Base-by-base conservation (phyloP, 2,888 invertebrate species). In the Eilema griseolum region DNA sequence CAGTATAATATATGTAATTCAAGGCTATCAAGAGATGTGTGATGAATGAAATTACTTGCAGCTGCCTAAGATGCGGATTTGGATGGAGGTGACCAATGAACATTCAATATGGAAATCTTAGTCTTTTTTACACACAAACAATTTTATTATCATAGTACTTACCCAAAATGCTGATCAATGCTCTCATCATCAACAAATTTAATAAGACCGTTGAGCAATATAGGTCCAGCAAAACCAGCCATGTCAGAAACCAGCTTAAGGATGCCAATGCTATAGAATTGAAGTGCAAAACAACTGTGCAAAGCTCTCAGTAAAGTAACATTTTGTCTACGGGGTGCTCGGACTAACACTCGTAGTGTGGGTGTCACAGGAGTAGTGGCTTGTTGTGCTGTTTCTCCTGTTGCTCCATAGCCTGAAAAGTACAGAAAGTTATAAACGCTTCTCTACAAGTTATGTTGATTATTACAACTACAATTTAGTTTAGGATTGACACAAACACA, bases 191-290 rank as follows among this genome's bases (percentile, higher is more conserved):
- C 97, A 73, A 98, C 97, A 87, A 97, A 98, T 31, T 95, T 94
- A 2, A 99, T 97, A 37, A 99, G 94, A 85, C 96, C 96, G 86
- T 98, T 98, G 1, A 99, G 95, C 46, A 99, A 93, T 72, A 99
- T 91, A 0, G 99, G 99, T 0, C 98, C 98, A 26, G 97, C 97
- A 93, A 99, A 99, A 1, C 97, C 97, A 3, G 97, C 95, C 84
- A 96, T 96, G 88, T 99, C 99, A 0, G 98, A 97, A 8, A 97
- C 87, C 61, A 99, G 96, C 90, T 98, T 98, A 16, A 99, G 90
- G 70, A 98, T 86, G 46, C 98, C 99, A 83, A 99, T 96, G 60
- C 97, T 96, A 87, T 98, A 98, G 93, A 98, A 99, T 86, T 98
- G 97, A 69, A 96, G 86, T 61, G 98, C 98, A 88, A 98, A 98